Conservation (phyloP, 2,113 vertebrate species). For the Perognathus longimembris region DNA sequence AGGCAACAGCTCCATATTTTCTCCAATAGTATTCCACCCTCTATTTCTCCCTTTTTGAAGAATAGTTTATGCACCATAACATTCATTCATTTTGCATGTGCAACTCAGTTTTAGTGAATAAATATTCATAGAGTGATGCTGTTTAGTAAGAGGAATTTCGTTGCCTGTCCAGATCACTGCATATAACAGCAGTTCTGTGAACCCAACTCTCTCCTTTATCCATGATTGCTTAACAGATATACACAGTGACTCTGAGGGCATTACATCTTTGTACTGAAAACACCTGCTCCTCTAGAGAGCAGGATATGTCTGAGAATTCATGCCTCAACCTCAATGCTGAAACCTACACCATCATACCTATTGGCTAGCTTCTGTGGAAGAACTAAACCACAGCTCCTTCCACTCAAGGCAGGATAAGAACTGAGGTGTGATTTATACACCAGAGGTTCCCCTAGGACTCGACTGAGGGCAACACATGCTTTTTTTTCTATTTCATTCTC, state of each 20-base stretch:
- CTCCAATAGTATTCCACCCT: not conserved
- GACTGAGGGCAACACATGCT: not conserved
- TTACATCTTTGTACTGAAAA: not conserved
- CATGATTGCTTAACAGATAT: not conserved
- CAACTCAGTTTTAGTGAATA: not conserved
- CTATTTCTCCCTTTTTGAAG: not conserved
- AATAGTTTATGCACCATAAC: not conserved
- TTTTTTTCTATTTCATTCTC: not conserved
- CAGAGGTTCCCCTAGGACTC: not conserved
- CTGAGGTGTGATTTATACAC: not conserved
- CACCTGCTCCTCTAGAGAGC: not conserved
- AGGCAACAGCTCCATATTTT: not conserved
- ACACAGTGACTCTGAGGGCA: not conserved
- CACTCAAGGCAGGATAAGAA: not conserved
- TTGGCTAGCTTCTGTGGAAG: not conserved
- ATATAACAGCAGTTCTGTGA: not conserved
- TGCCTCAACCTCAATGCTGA: not conserved
- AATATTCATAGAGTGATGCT: not conserved
- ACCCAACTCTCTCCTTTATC: not conserved
- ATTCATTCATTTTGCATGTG: not conserved
- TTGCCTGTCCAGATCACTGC: not conserved
- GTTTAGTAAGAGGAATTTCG: not conserved
- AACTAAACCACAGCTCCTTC: not conserved
- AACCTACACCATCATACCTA: not conserved
- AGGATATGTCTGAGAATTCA: not conserved